Percentiles rank a stretch among this genome's conserved stretches.
Conservation (phyloP, 2,113 vertebrate genomes). For the Hippocampus abdominalis region DNA sequence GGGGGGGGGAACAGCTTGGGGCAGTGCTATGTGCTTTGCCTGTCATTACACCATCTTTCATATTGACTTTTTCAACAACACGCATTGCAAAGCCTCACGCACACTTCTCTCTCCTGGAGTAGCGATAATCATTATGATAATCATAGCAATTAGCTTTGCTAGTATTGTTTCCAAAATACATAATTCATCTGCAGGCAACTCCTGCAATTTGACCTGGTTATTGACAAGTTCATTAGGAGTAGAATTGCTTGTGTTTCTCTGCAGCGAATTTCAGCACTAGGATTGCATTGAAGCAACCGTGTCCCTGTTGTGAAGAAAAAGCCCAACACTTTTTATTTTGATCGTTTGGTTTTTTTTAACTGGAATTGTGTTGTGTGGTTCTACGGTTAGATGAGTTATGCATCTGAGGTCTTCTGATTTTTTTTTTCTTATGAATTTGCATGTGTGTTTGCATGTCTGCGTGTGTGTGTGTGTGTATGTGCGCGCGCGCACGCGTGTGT, state of each 20-base stretch:
- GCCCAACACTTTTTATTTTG: not conserved
- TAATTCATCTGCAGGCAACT: constrained; percentile 44
- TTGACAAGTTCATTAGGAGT: constrained; percentile 38
- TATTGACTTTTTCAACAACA: constrained; percentile 63
- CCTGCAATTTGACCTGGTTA: constrained; percentile 33
- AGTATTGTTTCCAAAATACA: constrained; percentile 62
- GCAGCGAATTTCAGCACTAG: constrained; percentile 11
- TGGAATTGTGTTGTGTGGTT: not conserved
- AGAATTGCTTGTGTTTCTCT: not conserved
- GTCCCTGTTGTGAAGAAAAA: not conserved
- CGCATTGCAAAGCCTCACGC: constrained; percentile 24
- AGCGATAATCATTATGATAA: constrained; percentile 66
- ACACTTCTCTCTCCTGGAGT: constrained; percentile 27
- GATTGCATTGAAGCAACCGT: not conserved
- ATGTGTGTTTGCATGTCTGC: not conserved
- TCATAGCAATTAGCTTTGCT: constrained; percentile 66
- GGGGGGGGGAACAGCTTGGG: constrained; percentile 56
- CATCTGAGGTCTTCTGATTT: not conserved
- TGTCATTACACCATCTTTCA: constrained; percentile 69
- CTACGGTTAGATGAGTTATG: not conserved
- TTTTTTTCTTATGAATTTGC: not conserved
- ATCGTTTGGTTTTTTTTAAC: too few species aligned
- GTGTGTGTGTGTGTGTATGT: not conserved
- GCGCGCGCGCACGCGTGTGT: not conserved
- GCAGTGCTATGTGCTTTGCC: constrained; percentile 66